phyloP scores from a whole-genome alignment of 2,888 invertebrate genomes.

The Xestoiulus laeticollis region DNA sequence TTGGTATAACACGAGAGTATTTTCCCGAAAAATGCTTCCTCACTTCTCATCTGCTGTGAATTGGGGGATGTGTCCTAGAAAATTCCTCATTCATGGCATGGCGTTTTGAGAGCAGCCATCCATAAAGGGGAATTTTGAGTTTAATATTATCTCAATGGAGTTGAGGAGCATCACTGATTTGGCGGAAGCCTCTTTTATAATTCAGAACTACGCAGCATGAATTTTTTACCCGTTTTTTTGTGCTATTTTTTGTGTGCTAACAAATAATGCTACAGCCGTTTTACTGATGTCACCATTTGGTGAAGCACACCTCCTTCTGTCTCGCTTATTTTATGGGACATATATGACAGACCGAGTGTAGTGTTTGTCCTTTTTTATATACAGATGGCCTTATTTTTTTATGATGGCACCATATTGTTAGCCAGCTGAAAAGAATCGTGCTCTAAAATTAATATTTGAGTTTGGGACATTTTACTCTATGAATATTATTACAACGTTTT shows the following conservation, averaged over 20 bases:
- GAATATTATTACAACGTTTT: not conserved
- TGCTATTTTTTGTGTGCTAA: not conserved
- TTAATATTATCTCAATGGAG: constrained; percentile 27
- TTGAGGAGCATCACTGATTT: constrained; percentile 37
- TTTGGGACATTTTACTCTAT: not conserved
- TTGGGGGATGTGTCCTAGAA: constrained; percentile 32
- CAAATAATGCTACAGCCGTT: constrained; percentile 1
- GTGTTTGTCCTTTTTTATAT: not conserved
- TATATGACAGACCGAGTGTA: not conserved
- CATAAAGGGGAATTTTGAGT: constrained; percentile 22
- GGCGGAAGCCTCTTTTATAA: constrained; percentile 15
- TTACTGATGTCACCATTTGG: constrained; percentile 37
- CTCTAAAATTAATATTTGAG: not conserved
- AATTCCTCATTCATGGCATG: constrained; percentile 27
- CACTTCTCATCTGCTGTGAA: constrained; percentile 27
- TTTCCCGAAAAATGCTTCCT: constrained; percentile 4
- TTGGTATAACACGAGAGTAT: not conserved
- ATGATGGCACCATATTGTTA: not conserved
- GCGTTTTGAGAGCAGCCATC: constrained; percentile 28
- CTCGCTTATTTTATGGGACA: constrained; percentile 27
- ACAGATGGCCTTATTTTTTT: not conserved
- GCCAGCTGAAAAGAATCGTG: not conserved
- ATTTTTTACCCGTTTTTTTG: constrained; percentile 30
- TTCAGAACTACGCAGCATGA: constrained; percentile 28
- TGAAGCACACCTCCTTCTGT: constrained; percentile 29